These are phyloP conservation scores for Heterocephalus glaber DNA, from an alignment of 2,113 vertebrate genomes.

Conservation along the genomic window DNA sequence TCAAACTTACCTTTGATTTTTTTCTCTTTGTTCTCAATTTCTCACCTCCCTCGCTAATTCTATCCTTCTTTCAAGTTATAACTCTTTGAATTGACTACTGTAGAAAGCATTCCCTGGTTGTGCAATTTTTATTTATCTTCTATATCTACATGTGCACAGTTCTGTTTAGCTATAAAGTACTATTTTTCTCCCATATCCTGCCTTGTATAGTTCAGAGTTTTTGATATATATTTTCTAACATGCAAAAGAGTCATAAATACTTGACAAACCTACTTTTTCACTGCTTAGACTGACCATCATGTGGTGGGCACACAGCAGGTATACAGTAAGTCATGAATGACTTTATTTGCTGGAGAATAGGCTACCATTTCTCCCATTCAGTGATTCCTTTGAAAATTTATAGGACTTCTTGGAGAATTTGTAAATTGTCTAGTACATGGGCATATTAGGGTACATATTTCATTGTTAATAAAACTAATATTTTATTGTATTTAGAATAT, in stretches of 20 bases:
- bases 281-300: neutral
- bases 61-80: neutral
- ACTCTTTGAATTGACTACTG: neutral
- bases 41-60: neutral
- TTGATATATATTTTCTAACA: neutral
- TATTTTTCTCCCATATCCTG: neutral
- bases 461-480: neutral
- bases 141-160: neutral
- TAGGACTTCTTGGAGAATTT: neutral
- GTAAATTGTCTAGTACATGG: neutral
- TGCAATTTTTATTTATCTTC: neutral
- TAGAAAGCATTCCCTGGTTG: neutral
- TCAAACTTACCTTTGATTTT: neutral
- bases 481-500: neutral
- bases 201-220: neutral
- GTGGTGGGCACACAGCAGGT: neutral
- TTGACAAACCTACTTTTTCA: neutral
- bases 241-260: neutral
- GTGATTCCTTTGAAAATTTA: neutral
- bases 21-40: neutral
- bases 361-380: neutral
- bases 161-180: neutral
- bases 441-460: neutral
- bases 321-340: neutral
- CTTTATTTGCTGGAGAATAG: neutral